These are phyloP conservation scores for Anthopleura xanthogrammica DNA, from an alignment of 92 coral and sea anemone genomes.

Conservation along the genomic window DNA sequence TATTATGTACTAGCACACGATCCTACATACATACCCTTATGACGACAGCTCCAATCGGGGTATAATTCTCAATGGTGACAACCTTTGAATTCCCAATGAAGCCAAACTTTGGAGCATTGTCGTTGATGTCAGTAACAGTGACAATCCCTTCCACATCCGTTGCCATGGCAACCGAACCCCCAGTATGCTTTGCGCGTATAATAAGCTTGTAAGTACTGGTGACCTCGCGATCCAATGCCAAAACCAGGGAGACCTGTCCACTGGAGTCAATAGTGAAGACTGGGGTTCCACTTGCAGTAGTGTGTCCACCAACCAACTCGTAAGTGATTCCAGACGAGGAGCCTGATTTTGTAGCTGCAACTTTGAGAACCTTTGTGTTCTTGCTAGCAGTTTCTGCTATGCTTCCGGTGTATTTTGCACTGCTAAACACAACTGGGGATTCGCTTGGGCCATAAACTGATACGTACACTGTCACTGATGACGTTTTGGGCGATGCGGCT, in stretches of 20 bases:
- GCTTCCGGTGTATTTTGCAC: constrained; percentile 16
- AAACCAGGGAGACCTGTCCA: constrained; percentile 31
- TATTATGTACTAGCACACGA: not conserved
- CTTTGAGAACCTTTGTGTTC: constrained; percentile 40
- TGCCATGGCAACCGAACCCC: constrained; percentile 45
- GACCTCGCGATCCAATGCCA: constrained; percentile 47
- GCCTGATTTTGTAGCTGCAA: constrained; percentile 39
- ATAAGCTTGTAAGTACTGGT: constrained; percentile 40
- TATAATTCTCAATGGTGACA: constrained; percentile 41
- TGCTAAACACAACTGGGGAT: constrained; percentile 32
- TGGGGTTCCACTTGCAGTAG: not conserved
- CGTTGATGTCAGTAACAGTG: constrained; percentile 56
- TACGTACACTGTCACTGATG: constrained; percentile 39
- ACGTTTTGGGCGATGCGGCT: constrained; percentile 5
- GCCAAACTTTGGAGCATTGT: constrained; percentile 53
- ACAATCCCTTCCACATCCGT: constrained; percentile 50
- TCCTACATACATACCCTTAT: constrained; percentile 32
- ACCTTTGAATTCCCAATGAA: constrained; percentile 42
- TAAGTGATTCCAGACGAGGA: constrained; percentile 26
- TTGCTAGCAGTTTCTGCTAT: constrained; percentile 31
- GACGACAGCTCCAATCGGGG: constrained; percentile 24
- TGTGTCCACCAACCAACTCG: constrained; percentile 48
- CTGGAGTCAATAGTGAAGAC: constrained; percentile 32
- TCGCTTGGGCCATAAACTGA: constrained; percentile 53
- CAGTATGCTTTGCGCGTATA: constrained; percentile 51